These are phyloP conservation scores for Lamellibrachia satsuma DNA, from an alignment of 2,888 invertebrate genomes.

Conservation along the genomic window DNA sequence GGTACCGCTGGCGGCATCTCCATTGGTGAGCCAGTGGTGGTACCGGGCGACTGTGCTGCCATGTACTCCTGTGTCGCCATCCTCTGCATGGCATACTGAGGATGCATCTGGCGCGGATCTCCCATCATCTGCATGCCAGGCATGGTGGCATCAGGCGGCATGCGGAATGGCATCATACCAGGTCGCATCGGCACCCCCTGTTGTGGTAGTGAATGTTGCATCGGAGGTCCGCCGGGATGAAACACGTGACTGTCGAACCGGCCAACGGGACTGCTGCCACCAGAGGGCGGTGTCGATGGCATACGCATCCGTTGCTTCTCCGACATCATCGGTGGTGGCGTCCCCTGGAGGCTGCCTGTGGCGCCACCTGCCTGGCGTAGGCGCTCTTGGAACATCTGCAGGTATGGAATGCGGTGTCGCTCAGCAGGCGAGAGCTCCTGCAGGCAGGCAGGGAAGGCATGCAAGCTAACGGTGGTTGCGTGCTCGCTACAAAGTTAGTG, in stretches of 20 bases:
- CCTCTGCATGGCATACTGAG: background rate
- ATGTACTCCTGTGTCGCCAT: background rate
- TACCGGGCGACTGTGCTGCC: background rate
- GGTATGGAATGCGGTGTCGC: conserved; percentile 33
- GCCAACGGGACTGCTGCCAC: background rate
- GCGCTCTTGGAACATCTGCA: conserved; percentile 57
- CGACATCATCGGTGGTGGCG: conserved; percentile 1
- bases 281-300: background rate
- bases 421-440: conserved; percentile 31
- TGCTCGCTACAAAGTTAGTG: background rate
- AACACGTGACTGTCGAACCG: conserved; percentile 2
- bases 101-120: background rate
- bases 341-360: conserved; percentile 20
- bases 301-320: background rate
- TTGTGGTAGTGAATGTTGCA: background rate
- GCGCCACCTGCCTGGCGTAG: conserved; percentile 47
- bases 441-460: conserved; percentile 14
- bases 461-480: conserved; percentile 17
- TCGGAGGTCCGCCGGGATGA: background rate
- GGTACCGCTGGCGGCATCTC: background rate
- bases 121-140: background rate
- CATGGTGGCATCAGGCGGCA: background rate
- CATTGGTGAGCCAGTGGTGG: background rate
- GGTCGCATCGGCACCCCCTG: background rate
- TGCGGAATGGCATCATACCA: conserved; percentile 6